Percentiles rank a stretch among this genome's conserved stretches.
Conservation (phyloP, 2,797 vertebrate species). For the Rhabdomys pumilio region DNA sequence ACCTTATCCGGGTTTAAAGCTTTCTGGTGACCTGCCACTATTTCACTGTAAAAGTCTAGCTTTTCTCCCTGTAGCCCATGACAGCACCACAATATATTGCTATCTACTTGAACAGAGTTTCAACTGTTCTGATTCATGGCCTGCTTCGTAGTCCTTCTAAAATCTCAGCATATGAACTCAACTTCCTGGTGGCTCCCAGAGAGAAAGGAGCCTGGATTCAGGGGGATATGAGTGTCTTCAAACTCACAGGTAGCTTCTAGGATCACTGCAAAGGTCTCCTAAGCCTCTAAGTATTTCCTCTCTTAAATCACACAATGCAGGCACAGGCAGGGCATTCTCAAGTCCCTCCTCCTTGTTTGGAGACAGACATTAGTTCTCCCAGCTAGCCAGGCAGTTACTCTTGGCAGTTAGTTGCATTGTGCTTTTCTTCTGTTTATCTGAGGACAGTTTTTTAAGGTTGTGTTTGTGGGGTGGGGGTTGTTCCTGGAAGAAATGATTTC, state of each 20-base stretch:
- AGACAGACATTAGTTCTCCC: constrained; percentile 25
- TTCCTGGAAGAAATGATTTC: constrained; percentile 62
- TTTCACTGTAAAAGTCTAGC: constrained; percentile 51
- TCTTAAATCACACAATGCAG: constrained; percentile 80
- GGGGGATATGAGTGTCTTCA: constrained; percentile 66
- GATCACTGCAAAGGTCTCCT: constrained; percentile 78
- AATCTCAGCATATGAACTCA: constrained; percentile 74
- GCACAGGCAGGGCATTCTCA: constrained; percentile 66
- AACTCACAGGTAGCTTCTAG: constrained; percentile 62
- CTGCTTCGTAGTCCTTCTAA: constrained; percentile 69
- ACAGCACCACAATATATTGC: constrained; percentile 51
- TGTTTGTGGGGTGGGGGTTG: background rate
- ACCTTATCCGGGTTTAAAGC: background rate
- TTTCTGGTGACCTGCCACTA: constrained; percentile 37
- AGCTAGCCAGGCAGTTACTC: background rate
- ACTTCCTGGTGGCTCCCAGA: constrained; percentile 78
- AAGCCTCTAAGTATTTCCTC: constrained; percentile 83
- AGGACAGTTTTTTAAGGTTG: constrained; percentile 31
- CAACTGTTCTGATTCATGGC: constrained; percentile 76
- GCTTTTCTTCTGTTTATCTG: constrained; percentile 21
- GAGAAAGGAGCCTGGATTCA: constrained; percentile 76
- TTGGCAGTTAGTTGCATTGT: constrained; percentile 58
- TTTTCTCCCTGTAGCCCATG: constrained; percentile 13
- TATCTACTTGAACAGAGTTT: constrained; percentile 66
- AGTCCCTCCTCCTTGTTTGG: constrained; percentile 61